These are phyloP conservation scores for Halichoeres trimaculatus DNA, from an alignment of 2,113 vertebrate genomes.

Conservation along the genomic window DNA sequence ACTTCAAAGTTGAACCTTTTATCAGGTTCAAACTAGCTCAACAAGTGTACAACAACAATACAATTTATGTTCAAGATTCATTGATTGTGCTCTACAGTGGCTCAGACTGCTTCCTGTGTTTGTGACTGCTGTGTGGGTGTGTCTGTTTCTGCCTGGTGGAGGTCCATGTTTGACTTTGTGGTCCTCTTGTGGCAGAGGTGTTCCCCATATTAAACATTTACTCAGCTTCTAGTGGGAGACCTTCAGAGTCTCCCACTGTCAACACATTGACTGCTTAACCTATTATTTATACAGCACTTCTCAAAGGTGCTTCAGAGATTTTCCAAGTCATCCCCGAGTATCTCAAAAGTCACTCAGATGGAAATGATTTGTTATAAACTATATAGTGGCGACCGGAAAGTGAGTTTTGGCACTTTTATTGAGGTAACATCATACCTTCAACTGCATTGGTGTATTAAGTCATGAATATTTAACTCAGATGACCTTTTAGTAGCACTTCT, in stretches of 20 bases:
- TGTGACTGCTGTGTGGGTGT: neutral
- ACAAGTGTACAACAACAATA: too few species aligned
- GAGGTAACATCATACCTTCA: neutral
- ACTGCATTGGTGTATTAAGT: neutral
- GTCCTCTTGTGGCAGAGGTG: slow-evolving; percentile 16
- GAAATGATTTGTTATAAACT: neutral
- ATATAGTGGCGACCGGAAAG: too few species aligned
- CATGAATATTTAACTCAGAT: slow-evolving; percentile 39
- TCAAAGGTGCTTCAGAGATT: neutral
- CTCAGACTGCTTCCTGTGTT: neutral
- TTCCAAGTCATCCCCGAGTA: neutral
- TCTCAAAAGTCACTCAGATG: neutral
- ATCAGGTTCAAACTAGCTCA: too few species aligned
- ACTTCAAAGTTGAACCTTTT: too few species aligned
- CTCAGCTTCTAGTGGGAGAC: slow-evolving; percentile 10
- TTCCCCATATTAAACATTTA: slow-evolving; percentile 42
- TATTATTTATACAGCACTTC: slow-evolving; percentile 6
- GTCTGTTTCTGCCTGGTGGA: slow-evolving; percentile 5
- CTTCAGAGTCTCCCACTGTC: slow-evolving; percentile 4
- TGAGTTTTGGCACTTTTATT: neutral
- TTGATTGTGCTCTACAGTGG: too few species aligned
- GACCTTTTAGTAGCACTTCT: slow-evolving; percentile 9
- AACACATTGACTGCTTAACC: neutral
- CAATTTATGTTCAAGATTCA: too few species aligned
- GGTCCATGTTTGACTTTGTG: slow-evolving; percentile 30